Evolutionary conservation across 2,888 invertebrate genomes (phyloP).

Genomic region (Campopleginae sp.): DNA sequence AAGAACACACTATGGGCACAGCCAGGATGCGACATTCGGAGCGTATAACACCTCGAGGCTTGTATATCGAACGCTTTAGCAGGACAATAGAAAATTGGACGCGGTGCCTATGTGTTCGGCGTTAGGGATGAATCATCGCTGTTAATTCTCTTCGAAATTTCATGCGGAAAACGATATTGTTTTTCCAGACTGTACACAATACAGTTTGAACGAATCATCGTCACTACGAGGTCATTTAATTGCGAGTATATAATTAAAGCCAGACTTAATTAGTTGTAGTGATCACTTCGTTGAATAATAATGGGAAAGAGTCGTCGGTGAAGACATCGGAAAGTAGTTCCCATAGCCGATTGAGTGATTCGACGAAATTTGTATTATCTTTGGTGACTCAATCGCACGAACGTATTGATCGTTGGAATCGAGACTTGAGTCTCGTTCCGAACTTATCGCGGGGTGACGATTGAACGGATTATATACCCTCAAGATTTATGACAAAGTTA

Average conservation of each 20-base stretch:
- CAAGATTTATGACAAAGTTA: neutral
- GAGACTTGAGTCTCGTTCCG: neutral
- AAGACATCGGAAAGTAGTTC: neutral
- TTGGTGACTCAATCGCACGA: neutral
- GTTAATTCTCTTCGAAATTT: constrained; percentile 13
- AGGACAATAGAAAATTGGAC: constrained; percentile 52
- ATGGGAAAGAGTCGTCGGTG: neutral
- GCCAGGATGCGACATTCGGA: constrained; percentile 33
- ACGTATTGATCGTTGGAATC: neutral
- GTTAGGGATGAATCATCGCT: constrained; percentile 28
- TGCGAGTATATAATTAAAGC: neutral
- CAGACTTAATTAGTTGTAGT: neutral
- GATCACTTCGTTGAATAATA: neutral
- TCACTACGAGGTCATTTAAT: neutral
- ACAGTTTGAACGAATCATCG: neutral
- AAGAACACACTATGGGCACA: constrained; percentile 21
- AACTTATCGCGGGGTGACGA: neutral
- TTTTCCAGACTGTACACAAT: neutral
- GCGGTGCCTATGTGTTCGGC: constrained; percentile 8
- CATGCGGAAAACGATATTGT: neutral
- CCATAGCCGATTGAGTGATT: neutral
- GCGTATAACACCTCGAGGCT: constrained; percentile 61
- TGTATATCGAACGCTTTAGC: constrained; percentile 58
- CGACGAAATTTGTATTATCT: neutral
- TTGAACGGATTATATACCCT: neutral